These are phyloP conservation scores for Globicephala melas DNA, from an alignment of 2,113 vertebrate species.

Conservation along the genomic window DNA sequence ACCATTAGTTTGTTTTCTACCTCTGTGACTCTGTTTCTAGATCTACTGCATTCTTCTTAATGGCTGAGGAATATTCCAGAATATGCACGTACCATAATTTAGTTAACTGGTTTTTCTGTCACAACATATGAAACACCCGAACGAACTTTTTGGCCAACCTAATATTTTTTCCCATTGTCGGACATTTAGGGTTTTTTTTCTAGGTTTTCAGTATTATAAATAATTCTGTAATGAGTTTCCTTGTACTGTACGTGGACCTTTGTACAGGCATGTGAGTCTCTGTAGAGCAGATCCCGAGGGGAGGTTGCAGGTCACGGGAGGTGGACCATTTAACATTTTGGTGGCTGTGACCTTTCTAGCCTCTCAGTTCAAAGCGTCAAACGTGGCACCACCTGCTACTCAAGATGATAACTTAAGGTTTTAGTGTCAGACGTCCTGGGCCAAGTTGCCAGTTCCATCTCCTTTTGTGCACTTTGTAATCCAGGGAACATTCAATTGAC, in stretches of 20 bases:
- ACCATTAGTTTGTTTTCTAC: neutral
- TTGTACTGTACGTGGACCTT: neutral
- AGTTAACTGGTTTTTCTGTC: neutral
- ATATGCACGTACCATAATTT: neutral
- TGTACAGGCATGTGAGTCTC: neutral
- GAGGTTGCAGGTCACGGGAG: neutral
- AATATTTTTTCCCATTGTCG: neutral
- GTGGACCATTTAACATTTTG: neutral
- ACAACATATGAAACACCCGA: too few species aligned
- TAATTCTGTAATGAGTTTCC: neutral
- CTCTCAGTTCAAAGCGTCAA: neutral
- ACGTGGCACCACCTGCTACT: neutral
- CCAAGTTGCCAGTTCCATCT: neutral
- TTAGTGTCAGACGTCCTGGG: neutral
- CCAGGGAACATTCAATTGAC: slow-evolving; percentile 26
- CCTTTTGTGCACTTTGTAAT: neutral
- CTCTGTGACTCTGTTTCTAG: neutral
- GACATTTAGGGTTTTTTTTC: neutral
- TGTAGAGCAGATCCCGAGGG: neutral
- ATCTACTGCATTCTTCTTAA: neutral
- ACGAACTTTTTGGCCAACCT: too few species aligned
- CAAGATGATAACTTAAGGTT: slow-evolving; percentile 4
- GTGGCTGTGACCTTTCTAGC: neutral
- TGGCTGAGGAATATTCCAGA: slow-evolving; percentile 15
- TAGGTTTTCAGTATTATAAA: neutral